Base-by-base conservation (phyloP, 2,113 vertebrate genomes). In the Leucopsar rothschildi region DNA sequence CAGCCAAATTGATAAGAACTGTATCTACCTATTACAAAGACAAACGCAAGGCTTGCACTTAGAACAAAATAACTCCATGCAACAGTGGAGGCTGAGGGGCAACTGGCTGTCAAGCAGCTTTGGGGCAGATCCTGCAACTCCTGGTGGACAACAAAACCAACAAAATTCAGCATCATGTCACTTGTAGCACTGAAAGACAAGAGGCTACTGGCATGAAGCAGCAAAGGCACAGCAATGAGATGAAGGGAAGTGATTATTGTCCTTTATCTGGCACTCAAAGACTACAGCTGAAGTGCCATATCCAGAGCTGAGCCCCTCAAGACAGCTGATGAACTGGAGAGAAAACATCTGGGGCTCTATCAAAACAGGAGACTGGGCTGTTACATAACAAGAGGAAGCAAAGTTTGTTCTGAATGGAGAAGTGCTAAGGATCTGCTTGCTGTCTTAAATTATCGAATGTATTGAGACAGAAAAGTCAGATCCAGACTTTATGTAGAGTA, bases 161-260 rank as follows among this genome's bases (percentile, higher is more conserved):
- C 4, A 12, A 0, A 0, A 66, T 45, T 72, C 50, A 86, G 64
- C 55, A 81, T 19, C 61, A 17, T 1, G 12, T 19, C 6, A 10
- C 56, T 33, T 23, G 35, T 7, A 78, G 56, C 69, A 68, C 3
- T 37, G 35, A 92, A 80, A 65, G 17, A 44, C 68, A 92, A 44
- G 35, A 69, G 75, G 45, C 27, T 65, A 8, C 75, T 21, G 49
- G 73, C 71, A 50, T 77, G 59, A 82, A 75, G 37, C 28, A 79
- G 70, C 52, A 85, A 85, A 14, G 52, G 20, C 63, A 60, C 2
- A 69, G 50, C 57, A 69, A 18, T 6, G 53, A 76, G 49, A 68
- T 21, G 18, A 82, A 90, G 24, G 21, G 27, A 90, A 82, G 50
- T 17, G 53, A 72, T 82, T 65, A 52, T 23, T n/a, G 63, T 44